Percentiles rank a stretch among this genome's conserved stretches.
These are phyloP conservation scores for Heloderma charlesbogerti DNA, from an alignment of 2,113 vertebrate species.

Conservation along the genomic window DNA sequence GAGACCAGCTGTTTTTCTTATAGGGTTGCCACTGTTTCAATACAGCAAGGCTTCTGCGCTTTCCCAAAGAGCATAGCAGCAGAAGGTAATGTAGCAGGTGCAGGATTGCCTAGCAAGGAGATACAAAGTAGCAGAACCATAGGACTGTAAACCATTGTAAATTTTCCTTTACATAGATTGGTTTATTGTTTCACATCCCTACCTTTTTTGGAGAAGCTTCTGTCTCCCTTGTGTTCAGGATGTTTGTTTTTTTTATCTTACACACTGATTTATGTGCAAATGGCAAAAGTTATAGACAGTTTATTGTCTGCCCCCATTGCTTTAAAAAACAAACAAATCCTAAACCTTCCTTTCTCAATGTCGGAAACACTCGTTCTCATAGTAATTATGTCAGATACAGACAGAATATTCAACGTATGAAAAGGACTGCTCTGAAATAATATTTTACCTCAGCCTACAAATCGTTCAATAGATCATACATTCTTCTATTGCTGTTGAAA, in stretches of 20 bases:
- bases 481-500: conserved; percentile 46
- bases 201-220: background rate
- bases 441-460: conserved; percentile 51
- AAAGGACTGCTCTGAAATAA: conserved; percentile 48
- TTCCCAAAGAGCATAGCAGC: background rate
- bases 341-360: background rate
- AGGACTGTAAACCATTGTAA: background rate
- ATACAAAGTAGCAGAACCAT: background rate
- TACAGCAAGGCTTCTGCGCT: background rate
- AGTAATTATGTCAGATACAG: conserved; percentile 4
- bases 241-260: background rate
- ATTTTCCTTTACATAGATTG: background rate
- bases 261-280: conserved; percentile 12
- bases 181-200: background rate
- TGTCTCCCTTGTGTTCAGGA: conserved; percentile 42
- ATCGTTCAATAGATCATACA: conserved; percentile 37
- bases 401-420: conserved; percentile 25
- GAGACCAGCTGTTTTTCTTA: background rate
- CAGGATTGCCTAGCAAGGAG: background rate
- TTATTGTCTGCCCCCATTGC: conserved; percentile 8
- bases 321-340: background rate
- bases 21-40: background rate
- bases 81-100: background rate
- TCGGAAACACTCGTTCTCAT: conserved; percentile 31
- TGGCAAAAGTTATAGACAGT: conserved; percentile 30